Conservation (phyloP, 2,888 invertebrate species). For the Andrena trimmerana region DNA sequence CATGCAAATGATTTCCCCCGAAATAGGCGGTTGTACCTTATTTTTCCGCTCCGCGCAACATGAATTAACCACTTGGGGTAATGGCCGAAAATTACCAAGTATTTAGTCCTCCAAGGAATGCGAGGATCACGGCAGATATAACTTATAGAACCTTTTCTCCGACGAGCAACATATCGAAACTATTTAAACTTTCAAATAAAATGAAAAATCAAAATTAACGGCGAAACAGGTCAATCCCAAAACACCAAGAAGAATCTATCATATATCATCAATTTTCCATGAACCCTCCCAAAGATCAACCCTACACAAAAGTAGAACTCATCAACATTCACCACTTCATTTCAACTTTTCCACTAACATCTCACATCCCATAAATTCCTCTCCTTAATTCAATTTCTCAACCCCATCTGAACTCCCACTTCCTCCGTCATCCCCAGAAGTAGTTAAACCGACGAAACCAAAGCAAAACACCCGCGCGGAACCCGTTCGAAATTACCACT, state of each 20-base stretch:
- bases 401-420: background rate
- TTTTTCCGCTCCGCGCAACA: constrained; percentile 40
- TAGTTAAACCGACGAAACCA: background rate
- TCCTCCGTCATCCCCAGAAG: background rate
- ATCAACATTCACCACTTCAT: background rate
- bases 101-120: constrained; percentile 29
- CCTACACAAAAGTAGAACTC: no score
- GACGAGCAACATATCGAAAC: no score
- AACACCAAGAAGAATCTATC: no score
- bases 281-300: background rate
- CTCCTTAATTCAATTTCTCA: background rate
- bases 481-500: constrained; percentile 2
- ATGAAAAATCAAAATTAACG: background rate
- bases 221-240: no score
- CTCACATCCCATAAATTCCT: background rate
- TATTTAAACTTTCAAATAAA: background rate
- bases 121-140: constrained; percentile 14
- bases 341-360: background rate
- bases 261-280: background rate
- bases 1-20: constrained; percentile 50
- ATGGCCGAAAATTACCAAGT: constrained; percentile 45
- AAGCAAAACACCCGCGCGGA: background rate
- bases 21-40: constrained; percentile 29
- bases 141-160: background rate
- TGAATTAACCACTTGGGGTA: constrained; percentile 44